Base-by-base conservation (phyloP, 30 jellyfish, hydroid and myxozoan genomes). In the Sanderia malayensis region DNA sequence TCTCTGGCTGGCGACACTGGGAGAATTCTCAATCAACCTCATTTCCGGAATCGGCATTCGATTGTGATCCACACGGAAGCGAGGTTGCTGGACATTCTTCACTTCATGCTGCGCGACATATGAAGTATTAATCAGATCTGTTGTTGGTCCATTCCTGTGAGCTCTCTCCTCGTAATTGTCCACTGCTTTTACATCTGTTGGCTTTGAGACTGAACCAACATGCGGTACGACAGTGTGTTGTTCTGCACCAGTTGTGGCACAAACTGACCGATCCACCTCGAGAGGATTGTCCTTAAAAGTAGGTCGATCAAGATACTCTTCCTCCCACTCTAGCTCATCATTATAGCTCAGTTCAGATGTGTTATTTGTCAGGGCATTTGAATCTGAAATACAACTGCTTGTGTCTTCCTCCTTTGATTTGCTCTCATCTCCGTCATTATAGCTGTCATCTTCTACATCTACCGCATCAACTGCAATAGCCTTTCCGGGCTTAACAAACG, bases 311-410 rank as follows among this genome's bases (percentile, higher is more conserved):
- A 30, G 78, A 34, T 76, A 76, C 55, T 62, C 88, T 58, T 76
- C 88, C 27, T 76, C 88, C 88, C 88, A 76, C 63, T 76, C 88
- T 18, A 76, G 62, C 25, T 76, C 88, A 11, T 53, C 88, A 64
- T 66, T 46, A 4, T 69, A 76, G 55, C 88, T 64, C 25, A 53
- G 88, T 47, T 76, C 64, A 9, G 88, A 63, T 3, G 88, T 53
- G 58, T 41, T 23, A 6, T 67, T 34, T 17, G 80, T 64, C 31
- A 26, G 44, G 60, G 77, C 70, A 8, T 73, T 73, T 2, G 88
- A 76, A 28, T 76, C 88, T 6, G 88, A 61, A 63, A 76, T 23
- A 29, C 88, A 61, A 30, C 80, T 46, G 4, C 80, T 4, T 6
- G 80, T 31, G 6, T 74, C 24, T 37, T 31, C n/a, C n/a, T n/a